Conservation (phyloP, 2,113 vertebrate genomes). For the Ailuropoda melanoleuca region DNA sequence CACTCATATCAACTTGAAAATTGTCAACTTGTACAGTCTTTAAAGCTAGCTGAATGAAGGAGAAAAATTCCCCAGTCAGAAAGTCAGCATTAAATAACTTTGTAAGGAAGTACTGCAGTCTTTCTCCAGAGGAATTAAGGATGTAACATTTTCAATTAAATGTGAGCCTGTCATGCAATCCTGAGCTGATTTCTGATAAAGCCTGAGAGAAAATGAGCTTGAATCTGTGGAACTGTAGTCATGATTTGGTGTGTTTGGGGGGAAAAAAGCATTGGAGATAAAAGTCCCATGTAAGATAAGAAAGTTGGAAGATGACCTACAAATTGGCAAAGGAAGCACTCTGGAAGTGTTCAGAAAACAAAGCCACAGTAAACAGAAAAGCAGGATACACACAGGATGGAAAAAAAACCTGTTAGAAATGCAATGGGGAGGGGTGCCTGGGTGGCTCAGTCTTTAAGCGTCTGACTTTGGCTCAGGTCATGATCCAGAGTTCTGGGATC, state of each 20-base stretch:
- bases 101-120: background rate
- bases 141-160: slow-evolving; percentile 1
- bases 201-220: background rate
- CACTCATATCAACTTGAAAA: background rate
- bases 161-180: background rate
- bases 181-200: background rate
- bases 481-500: too few species aligned
- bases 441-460: too few species aligned
- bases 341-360: background rate
- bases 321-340: background rate
- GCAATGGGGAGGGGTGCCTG: background rate
- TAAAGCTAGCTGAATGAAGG: background rate
- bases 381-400: background rate
- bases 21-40: background rate
- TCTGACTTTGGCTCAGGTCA: too few species aligned
- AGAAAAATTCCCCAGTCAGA: background rate
- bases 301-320: background rate
- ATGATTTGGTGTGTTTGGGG: background rate
- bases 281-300: background rate
- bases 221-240: background rate
- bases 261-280: background rate
- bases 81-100: background rate
- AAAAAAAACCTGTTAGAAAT: background rate
- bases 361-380: background rate
- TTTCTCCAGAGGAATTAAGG: slow-evolving; percentile 4